phyloP scores from a whole-genome alignment of 2,113 vertebrate genomes.

The Alectura lathami region DNA sequence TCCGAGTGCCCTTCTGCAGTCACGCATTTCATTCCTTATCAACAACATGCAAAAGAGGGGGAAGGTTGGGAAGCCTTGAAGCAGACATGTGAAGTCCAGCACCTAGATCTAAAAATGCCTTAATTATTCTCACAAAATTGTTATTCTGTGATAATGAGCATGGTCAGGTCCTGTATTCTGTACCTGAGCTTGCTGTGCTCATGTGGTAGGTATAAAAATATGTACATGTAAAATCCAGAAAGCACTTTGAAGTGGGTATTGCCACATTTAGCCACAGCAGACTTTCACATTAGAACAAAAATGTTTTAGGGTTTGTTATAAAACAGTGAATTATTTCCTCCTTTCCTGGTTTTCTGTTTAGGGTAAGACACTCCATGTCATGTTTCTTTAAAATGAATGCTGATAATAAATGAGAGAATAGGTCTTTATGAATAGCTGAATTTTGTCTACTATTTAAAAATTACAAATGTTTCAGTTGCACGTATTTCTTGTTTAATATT shows the following conservation, averaged over 20 bases:
- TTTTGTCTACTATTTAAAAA: not conserved
- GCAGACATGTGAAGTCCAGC: not conserved
- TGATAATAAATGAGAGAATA: not conserved
- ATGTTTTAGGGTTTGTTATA: not conserved
- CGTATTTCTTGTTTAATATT: not conserved
- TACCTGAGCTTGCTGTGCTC: not conserved
- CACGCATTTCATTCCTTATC: not conserved
- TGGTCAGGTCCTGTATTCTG: not conserved
- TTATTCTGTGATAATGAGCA: not conserved
- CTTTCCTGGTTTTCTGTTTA: not conserved
- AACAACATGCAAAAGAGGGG: not conserved
- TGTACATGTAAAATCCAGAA: not conserved
- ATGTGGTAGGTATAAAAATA: not conserved
- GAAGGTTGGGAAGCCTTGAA: not conserved
- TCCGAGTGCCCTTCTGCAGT: not conserved
- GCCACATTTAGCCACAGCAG: not conserved
- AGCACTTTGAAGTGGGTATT: not conserved
- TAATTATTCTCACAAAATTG: not conserved
- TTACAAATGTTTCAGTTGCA: not conserved
- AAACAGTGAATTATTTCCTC: not conserved
- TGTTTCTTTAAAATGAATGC: not conserved
- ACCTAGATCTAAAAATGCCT: not conserved
- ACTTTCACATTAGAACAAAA: not conserved
- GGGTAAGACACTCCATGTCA: not conserved
- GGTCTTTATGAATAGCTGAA: not conserved